phyloP scores from a whole-genome alignment of 2,797 vertebrate genomes.

The Urocyon cinereoargenteus region DNA sequence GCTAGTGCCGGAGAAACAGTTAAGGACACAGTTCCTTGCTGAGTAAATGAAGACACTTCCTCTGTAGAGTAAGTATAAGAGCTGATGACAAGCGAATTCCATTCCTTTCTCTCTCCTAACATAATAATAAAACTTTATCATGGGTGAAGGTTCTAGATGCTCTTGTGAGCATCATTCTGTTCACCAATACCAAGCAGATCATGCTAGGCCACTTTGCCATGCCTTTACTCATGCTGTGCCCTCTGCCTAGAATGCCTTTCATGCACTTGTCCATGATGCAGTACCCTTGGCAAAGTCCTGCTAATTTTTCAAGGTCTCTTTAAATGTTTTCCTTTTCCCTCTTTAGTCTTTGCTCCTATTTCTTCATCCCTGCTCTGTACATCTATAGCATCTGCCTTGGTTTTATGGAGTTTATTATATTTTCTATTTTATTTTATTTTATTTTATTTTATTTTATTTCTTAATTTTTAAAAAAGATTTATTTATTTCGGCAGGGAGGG shows the following conservation, averaged over 20 bases:
- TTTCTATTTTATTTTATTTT: neutral
- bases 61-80: neutral
- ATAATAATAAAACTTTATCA: neutral
- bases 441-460: neutral
- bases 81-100: neutral
- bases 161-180: neutral
- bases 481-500: too few species aligned
- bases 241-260: too few species aligned
- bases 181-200: neutral
- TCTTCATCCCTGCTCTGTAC: neutral
- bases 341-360: neutral
- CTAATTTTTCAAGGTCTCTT: neutral
- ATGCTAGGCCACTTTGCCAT: rapidly evolving
- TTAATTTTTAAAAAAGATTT: neutral
- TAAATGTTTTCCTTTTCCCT: neutral
- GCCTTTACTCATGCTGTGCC: too few species aligned
- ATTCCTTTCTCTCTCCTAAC: neutral
- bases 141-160: neutral
- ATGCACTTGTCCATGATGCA: neutral
- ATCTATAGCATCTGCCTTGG: rapidly evolving
- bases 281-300: too few species aligned
- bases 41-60: neutral
- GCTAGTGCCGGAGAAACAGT: neutral
- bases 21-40: neutral
- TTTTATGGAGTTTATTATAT: neutral